phyloP scores from a whole-genome alignment of 2,113 vertebrate species.

The Myrmecophaga tridactyla region DNA sequence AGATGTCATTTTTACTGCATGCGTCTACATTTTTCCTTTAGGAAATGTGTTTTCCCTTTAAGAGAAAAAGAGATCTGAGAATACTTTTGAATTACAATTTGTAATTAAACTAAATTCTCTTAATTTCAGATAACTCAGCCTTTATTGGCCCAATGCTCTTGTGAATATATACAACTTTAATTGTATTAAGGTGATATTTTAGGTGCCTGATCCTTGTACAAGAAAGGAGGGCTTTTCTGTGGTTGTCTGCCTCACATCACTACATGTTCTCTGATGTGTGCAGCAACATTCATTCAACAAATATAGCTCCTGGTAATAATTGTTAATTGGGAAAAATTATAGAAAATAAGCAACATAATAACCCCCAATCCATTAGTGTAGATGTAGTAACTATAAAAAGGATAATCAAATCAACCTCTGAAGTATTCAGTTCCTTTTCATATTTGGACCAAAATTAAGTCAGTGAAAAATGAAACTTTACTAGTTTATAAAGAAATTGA shows the following conservation, averaged over 20 bases:
- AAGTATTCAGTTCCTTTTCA: slow-evolving; percentile 59
- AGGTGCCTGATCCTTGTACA: not conserved
- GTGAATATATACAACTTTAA: not conserved
- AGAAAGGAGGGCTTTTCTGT: not conserved
- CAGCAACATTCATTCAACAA: slow-evolving; percentile 47
- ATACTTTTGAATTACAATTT: slow-evolving; percentile 43
- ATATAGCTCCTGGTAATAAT: slow-evolving; percentile 56
- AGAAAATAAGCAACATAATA: slow-evolving; percentile 72
- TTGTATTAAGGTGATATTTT: slow-evolving; percentile 34
- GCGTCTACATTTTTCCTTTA: too few relatives aligned
- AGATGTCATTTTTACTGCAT: too few relatives aligned
- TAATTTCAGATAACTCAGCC: slow-evolving; percentile 22
- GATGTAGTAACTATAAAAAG: slow-evolving; percentile 66
- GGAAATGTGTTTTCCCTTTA: slow-evolving; percentile 11
- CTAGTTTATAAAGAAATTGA: slow-evolving; percentile 7
- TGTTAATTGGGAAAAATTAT: slow-evolving; percentile 70
- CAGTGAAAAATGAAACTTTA: slow-evolving; percentile 59
- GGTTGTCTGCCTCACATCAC: not conserved
- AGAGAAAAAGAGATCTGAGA: slow-evolving; percentile 3
- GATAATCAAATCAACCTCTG: slow-evolving; percentile 67
- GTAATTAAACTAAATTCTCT: slow-evolving; percentile 40
- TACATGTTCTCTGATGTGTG: not conserved
- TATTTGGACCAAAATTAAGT: slow-evolving; percentile 59
- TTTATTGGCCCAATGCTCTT: not conserved
- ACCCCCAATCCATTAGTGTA: slow-evolving; percentile 45